phyloP scores from a whole-genome alignment of 2,113 vertebrate genomes.

The Datnioides undecimradiatus region DNA sequence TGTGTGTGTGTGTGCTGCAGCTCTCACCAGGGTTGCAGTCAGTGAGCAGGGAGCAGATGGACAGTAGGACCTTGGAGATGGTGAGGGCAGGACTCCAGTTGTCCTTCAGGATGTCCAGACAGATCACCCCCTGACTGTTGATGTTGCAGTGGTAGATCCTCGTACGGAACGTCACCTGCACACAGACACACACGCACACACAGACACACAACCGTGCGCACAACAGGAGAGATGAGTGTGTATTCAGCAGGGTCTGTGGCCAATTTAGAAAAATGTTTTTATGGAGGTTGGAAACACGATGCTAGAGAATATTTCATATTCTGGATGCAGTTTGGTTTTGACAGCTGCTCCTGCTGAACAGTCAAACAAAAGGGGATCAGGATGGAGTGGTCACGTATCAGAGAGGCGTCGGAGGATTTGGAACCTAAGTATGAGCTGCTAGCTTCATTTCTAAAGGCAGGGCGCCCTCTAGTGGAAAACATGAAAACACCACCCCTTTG shows the following conservation, averaged over 20 bases:
- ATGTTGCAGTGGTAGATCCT: conserved; percentile 99
- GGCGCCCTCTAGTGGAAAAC: conserved; percentile 52
- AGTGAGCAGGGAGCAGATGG: conserved; percentile 98
- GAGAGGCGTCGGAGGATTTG: background rate
- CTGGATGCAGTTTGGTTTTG: background rate
- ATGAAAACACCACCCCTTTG: background rate
- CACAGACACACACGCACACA: too few species aligned
- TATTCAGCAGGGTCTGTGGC: background rate
- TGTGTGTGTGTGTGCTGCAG: conserved; percentile 4
- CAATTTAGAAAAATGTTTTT: background rate
- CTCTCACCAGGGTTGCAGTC: conserved; percentile 97
- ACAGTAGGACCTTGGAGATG: conserved; percentile 96
- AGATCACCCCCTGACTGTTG: conserved; percentile 98
- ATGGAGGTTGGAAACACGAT: background rate
- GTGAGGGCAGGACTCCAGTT: conserved; percentile 97
- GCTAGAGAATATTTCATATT: background rate
- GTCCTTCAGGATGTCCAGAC: conserved; percentile 97
- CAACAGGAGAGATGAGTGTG: background rate
- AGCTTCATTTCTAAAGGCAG: background rate
- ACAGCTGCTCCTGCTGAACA: background rate
- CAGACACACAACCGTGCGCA: too few species aligned
- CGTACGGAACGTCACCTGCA: conserved; percentile 94
- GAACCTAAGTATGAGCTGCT: background rate
- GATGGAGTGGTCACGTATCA: background rate
- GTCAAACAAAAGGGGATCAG: too few species aligned